Conservation (phyloP, 2,888 invertebrate genomes). For the Ypsolopha sequella region DNA sequence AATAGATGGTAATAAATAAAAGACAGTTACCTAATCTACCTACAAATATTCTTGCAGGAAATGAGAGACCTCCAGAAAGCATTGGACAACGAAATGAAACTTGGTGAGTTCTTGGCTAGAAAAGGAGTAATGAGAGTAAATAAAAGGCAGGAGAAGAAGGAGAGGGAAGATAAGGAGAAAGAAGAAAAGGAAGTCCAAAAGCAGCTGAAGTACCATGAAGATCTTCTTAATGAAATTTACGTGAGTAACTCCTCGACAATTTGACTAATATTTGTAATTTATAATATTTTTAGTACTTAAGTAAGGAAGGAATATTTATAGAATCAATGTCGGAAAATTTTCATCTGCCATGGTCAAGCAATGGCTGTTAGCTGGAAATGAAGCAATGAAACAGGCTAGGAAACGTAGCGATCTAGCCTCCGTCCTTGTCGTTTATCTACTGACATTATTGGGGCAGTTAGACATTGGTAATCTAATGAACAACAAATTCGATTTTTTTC, state of each 20-base stretch:
- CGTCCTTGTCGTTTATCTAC: no score
- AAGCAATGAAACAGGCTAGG: no score
- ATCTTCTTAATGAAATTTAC: conserved; percentile 34
- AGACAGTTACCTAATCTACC: not conserved
- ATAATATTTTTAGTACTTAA: no score
- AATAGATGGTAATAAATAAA: not conserved
- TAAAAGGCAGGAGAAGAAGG: conserved; percentile 56
- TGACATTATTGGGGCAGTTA: no score
- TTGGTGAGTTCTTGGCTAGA: conserved; percentile 78
- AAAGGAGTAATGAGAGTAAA: conserved; percentile 78
- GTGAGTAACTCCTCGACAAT: conserved; percentile 19
- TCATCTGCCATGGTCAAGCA: no score
- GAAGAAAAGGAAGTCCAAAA: conserved; percentile 20
- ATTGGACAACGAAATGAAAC: conserved; percentile 79
- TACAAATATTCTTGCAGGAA: conserved; percentile 52
- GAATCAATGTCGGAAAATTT: no score
- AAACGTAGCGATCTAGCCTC: no score
- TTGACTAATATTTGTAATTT: no score
- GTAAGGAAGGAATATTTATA: no score
- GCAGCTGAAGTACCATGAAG: conserved; percentile 22
- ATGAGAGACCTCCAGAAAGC: conserved; percentile 82
- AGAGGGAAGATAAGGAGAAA: conserved; percentile 17
- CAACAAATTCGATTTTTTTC: no score
- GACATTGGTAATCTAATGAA: no score
- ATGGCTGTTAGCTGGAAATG: no score